Evolutionary conservation across 1,140 invertebrate genomes (phyloP).

Genomic region (Leguminivora glycinivorella): DNA sequence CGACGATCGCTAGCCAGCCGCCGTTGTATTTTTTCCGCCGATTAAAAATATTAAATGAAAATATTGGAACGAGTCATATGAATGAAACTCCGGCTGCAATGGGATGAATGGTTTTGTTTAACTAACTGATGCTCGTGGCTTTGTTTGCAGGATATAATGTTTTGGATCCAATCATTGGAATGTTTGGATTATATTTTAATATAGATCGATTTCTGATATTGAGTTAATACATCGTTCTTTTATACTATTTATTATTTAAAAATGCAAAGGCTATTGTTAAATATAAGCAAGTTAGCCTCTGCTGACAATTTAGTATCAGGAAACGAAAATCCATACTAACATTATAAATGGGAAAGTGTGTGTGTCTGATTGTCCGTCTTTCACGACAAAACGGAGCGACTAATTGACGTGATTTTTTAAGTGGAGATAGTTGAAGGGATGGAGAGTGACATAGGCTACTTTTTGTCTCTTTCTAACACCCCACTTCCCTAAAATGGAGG

Average conservation of each 20-base stretch:
- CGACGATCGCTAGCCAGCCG: background rate
- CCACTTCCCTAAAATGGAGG: no score
- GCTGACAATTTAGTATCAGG: no score
- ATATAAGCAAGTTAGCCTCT: no score
- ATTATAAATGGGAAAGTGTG: no score
- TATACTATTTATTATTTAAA: background rate
- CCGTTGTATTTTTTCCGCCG: constrained; percentile 17
- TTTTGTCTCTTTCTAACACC: no score
- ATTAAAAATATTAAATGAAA: constrained; percentile 29
- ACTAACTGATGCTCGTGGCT: constrained; percentile 1
- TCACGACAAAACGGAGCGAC: no score
- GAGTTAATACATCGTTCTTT: background rate
- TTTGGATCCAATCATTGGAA: background rate
- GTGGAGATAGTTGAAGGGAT: no score
- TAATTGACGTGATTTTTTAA: no score
- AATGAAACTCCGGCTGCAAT: background rate
- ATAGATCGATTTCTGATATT: background rate
- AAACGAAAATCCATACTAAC: no score
- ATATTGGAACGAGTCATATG: constrained; percentile 15
- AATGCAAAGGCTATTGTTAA: no score
- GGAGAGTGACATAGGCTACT: no score
- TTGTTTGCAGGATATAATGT: background rate
- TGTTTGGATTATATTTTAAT: background rate
- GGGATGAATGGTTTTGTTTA: constrained; percentile 9
- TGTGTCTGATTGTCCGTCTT: no score